Base-by-base conservation (phyloP, 2,888 invertebrate genomes). In the Noctua comes region DNA sequence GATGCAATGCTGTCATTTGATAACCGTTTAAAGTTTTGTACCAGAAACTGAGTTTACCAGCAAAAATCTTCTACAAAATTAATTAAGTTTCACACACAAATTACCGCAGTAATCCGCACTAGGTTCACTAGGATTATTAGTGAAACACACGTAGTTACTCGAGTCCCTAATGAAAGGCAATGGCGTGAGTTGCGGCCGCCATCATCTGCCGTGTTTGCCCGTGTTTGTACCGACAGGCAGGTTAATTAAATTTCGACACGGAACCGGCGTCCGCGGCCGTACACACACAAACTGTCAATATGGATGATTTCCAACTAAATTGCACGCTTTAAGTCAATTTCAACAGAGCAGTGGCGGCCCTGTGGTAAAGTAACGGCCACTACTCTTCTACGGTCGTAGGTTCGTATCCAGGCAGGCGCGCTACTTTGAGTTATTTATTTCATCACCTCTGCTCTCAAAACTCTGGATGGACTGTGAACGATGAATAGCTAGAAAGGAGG, bases 181-280 rank as follows among this genome's bases (percentile, higher is more conserved):
- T 90, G 92, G 89, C 90, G 88, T 89, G 81, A 79, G 84, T 70
- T 59, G 64, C 80, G 79, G 83, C 65, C 68, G 59, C 85, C 85
- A 88, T 85, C 88, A 84, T 80, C 85, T 86, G 88, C 75, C 82
- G 73, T 89, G 89, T 90, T 48, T 89, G 85, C 86, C 75, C 79
- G 71, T 89, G 89, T 89, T 89, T 88, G 89, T 82, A 83, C 87
- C 82, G 21, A 71, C 79, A 79, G 80, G 77, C 83, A 69, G 91
- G 93, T 92, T 95, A 94, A 95, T 94, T 94, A 93, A 93, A 95
- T 94, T 93, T 91, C 91, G 91, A 91, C 92, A 92, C 91, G 89
- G 87, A 90, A 89, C 89, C 87, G 81, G 86, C 89, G 80, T 78
- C 80, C 79, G 62, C 82, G 76, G 36, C 73, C 54, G 46, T 73